Base-by-base conservation (phyloP, 2,113 vertebrate species). In the Arvicanthis niloticus region DNA sequence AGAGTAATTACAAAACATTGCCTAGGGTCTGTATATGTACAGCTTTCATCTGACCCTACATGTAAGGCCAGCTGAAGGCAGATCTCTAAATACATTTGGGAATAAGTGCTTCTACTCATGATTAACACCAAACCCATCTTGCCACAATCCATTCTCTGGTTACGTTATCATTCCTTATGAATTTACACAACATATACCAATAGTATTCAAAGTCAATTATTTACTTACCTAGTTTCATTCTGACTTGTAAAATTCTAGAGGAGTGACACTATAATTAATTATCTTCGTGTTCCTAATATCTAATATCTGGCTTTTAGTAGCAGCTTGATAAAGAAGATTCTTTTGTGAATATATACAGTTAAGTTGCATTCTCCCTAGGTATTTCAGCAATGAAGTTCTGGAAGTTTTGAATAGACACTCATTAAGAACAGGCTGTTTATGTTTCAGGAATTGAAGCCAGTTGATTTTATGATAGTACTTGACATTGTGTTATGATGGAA, bases 271-370 rank as follows among this genome's bases (percentile, higher is more conserved):
- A 31, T 77, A 87, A 45, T 72, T 77, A 62, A 45, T 82, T 19
- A 26, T 77, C n/a, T 95, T 96, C 94, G 6, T 93, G 58, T 78
- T 81, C 34, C 67, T 95, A 31, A 78, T 94, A 56, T 67, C 26
- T 89, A 68, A 12, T 34, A 87, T 68, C 73, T 67, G 45, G 53
- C 45, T 89, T 88, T 94, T 82, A 88, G 67, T 91, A 87, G 65
- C 76, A 73, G 31, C 48, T 96, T 91, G 17, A 48, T 92, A 76
- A 91, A 77, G 75, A 91, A 45, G 65, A 86, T 88, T 92, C 70
- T 19, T 89, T 26, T 82, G 60, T 85, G 15, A 94, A 73, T 92
- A 51, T 45, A 5, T 10, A 67, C 67, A 95, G 67, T 91, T 96
- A 72, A 56, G 77, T 81, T 94, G 8, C 45, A 65, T 10, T 88